phyloP scores from a whole-genome alignment of 2,888 invertebrate species.

The Drosophila incognita region DNA sequence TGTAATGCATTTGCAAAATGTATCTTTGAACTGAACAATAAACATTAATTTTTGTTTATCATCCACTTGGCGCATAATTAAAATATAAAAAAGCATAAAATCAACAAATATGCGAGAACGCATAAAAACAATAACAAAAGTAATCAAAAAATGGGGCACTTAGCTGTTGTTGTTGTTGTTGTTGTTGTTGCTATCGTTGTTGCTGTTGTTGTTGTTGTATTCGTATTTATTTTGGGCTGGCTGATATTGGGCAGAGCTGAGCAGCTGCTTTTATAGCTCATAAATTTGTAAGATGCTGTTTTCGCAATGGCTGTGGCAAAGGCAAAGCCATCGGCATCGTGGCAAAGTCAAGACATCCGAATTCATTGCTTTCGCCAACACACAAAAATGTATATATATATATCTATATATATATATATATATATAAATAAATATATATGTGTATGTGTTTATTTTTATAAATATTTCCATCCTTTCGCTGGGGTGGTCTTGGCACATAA shows the following conservation, averaged over 20 bases:
- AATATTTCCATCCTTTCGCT: slow-evolving; percentile 65
- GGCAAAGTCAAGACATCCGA: slow-evolving; percentile 62
- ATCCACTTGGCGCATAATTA: slow-evolving; percentile 64
- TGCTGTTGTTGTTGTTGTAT: slow-evolving; percentile 30
- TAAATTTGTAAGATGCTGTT: slow-evolving; percentile 75
- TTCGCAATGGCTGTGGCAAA: slow-evolving; percentile 54
- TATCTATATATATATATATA: neutral
- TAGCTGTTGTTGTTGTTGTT: slow-evolving; percentile 36
- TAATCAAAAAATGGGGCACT: slow-evolving; percentile 70
- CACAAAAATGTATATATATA: slow-evolving; percentile 1
- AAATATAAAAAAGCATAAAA: slow-evolving; percentile 57
- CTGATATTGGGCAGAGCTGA: slow-evolving; percentile 21
- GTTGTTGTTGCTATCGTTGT: slow-evolving; percentile 24
- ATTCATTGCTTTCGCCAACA: slow-evolving; percentile 68
- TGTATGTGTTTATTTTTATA: neutral
- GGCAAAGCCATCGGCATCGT: neutral
- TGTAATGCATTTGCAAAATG: neutral
- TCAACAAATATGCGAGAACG: slow-evolving; percentile 57
- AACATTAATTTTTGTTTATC: slow-evolving; percentile 52
- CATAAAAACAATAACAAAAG: slow-evolving; percentile 76
- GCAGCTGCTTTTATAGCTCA: slow-evolving; percentile 79
- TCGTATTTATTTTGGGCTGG: slow-evolving; percentile 17
- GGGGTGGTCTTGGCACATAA: slow-evolving; percentile 50
- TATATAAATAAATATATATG: slow-evolving; percentile 2
- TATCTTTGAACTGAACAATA: slow-evolving; percentile 20